Evolutionary conservation across 2,888 invertebrate species (phyloP).

Genomic region (Elegia similella): DNA sequence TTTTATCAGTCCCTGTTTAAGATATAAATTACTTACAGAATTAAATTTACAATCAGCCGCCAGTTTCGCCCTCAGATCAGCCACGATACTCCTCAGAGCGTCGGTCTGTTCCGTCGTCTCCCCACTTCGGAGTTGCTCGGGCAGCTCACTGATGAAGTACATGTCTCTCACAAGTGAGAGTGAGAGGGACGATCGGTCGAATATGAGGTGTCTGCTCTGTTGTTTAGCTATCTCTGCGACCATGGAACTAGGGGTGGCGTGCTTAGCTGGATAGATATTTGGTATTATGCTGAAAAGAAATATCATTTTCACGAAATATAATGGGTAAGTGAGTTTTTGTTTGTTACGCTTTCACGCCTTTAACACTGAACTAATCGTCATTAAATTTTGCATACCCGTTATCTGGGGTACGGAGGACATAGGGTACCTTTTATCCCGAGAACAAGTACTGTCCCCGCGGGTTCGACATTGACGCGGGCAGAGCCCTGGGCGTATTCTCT

Average conservation of each 20-base stretch:
- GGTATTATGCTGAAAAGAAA: slow-evolving; percentile 56
- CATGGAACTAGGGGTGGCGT: slow-evolving; percentile 49
- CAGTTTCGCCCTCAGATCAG: slow-evolving; percentile 61
- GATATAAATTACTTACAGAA: slow-evolving; percentile 76
- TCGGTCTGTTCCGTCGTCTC: slow-evolving; percentile 30
- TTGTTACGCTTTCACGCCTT: too few species aligned
- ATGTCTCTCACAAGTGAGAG: slow-evolving; percentile 57
- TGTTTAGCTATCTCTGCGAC: slow-evolving; percentile 50
- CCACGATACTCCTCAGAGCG: slow-evolving; percentile 44
- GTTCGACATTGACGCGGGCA: too few species aligned
- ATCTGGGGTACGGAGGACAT: too few species aligned
- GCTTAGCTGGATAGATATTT: slow-evolving; percentile 47
- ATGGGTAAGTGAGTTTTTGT: too few species aligned
- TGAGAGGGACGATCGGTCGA: slow-evolving; percentile 43
- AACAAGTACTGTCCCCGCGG: too few species aligned
- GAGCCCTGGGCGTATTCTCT: too few species aligned
- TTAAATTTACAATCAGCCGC: slow-evolving; percentile 84
- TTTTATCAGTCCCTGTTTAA: too few species aligned
- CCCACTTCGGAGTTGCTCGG: slow-evolving; percentile 46
- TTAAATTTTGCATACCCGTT: too few species aligned
- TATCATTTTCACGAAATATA: too few species aligned
- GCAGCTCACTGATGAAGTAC: slow-evolving; percentile 66
- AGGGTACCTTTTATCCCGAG: too few species aligned
- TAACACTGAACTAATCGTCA: too few species aligned
- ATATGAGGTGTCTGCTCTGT: slow-evolving; percentile 47